Evolutionary conservation across 2,797 vertebrate species (phyloP).

Genomic region (Coccyzus lansbergi): DNA sequence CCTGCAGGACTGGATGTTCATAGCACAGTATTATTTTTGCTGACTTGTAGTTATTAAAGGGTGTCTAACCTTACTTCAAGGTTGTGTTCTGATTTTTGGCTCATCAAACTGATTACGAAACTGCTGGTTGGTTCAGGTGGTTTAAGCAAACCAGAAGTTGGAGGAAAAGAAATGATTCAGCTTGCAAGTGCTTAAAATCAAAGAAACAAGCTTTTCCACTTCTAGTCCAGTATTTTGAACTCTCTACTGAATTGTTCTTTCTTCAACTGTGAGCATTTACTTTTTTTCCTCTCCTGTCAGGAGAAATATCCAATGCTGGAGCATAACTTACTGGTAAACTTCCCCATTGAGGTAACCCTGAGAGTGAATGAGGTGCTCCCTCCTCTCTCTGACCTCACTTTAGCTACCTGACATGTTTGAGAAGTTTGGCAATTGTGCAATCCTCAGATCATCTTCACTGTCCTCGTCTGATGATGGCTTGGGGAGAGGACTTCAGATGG

Average conservation of each 20-base stretch:
- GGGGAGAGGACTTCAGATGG: background rate
- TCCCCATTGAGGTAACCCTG: background rate
- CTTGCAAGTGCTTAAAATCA: background rate
- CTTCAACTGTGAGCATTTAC: background rate
- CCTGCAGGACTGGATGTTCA: background rate
- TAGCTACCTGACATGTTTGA: background rate
- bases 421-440: background rate
- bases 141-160: constrained; percentile 19
- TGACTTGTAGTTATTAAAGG: background rate
- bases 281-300: background rate
- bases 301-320: background rate
- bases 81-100: background rate
- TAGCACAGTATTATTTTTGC: background rate
- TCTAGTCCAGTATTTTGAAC: background rate
- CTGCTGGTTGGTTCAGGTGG: background rate
- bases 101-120: background rate
- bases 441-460: no score
- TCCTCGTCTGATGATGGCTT: background rate
- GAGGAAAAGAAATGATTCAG: constrained; percentile 1
- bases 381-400: background rate
- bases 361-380: background rate
- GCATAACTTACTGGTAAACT: background rate
- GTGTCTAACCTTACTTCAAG: background rate
- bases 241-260: background rate
- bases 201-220: constrained; percentile 1